Base-by-base conservation (phyloP, 2,797 vertebrate genomes). In the Rhynchotus rufescens region DNA sequence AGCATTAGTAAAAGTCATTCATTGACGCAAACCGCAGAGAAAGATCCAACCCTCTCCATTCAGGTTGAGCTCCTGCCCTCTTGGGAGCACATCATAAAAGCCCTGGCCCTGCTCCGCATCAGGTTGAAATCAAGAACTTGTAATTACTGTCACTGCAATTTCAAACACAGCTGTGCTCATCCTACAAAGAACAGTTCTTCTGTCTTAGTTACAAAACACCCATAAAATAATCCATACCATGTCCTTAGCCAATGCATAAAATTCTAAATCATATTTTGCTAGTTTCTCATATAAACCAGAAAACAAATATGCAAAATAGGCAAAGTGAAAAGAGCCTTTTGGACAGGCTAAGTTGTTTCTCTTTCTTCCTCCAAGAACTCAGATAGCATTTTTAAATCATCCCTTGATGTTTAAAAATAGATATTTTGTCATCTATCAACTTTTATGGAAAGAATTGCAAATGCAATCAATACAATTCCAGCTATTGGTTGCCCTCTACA, bases 101-200 rank as follows among this genome's bases (percentile, higher is more conserved):
- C 17, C n/a, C 6, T 34, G 30, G n/a, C 38, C 65, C 44, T 62
- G 42, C 25, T 67, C 69, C 40, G 32, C 40, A 76, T 77, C 69
- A 61, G 44, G 79, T 84, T 71, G 68, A 54, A 92, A 94, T 81
- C 84, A 90, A 92, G 80, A 93, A 92, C 93, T 65, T 84, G 80
- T 88, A 93, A 92, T 90, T 93, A 93, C 82, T 87, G 71, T 67
- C 71, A 81, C 60, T 80, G 28, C 52, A 81, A 81, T 92, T 90
- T 88, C 76, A 86, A 74, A 86, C 52, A 78, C 52, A 93, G 44
- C 56, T 89, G 71, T 72, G 40, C 19, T 75, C 25, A 67, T 16
- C 23, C 42, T 34, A 57, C 69, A 36, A 60, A 14, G 87, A 87
- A 86, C 7, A 59, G 30, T 57, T 57, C 26, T 2, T 2, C 68